Evolutionary conservation across 2,797 vertebrate genomes (phyloP).

Genomic region (Enteromius viviparus): DNA sequence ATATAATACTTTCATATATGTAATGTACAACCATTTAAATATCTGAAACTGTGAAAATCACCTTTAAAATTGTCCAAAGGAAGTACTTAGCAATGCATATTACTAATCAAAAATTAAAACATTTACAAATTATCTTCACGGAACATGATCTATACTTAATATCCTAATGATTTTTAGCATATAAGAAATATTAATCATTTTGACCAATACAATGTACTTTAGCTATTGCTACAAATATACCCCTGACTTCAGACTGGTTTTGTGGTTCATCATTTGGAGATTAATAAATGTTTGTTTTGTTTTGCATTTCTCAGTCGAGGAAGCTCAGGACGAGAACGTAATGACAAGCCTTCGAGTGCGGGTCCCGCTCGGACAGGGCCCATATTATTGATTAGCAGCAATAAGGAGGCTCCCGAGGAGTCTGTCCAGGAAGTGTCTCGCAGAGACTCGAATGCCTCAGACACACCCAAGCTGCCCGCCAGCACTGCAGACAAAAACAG

Average conservation of each 20-base stretch:
- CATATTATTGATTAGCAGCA: slow-evolving; percentile 80
- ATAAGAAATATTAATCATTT: too few species aligned
- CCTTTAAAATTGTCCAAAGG: too few species aligned
- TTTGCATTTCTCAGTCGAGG: slow-evolving; percentile 71
- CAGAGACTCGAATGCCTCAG: slow-evolving; percentile 72
- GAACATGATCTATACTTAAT: too few species aligned
- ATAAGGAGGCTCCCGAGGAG: slow-evolving; percentile 87
- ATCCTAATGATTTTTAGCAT: too few species aligned
- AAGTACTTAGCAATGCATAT: too few species aligned
- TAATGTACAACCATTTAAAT: too few species aligned
- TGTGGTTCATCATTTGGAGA: background rate
- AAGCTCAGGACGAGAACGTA: slow-evolving; percentile 86
- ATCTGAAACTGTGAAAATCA: too few species aligned
- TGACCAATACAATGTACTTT: too few species aligned
- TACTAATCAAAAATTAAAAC: too few species aligned
- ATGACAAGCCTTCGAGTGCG: slow-evolving; percentile 82
- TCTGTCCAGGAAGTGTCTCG: slow-evolving; percentile 81
- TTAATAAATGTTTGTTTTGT: background rate
- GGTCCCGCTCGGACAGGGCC: slow-evolving; percentile 76
- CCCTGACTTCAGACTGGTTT: too few species aligned
- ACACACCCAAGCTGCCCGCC: slow-evolving; percentile 73
- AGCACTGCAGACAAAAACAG: slow-evolving; percentile 82
- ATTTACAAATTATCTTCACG: too few species aligned
- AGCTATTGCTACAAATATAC: too few species aligned
- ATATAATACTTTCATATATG: background rate